These are phyloP conservation scores for Rhopalosiphum nymphaeae DNA, from an alignment of 2,888 invertebrate genomes.

Conservation along the genomic window DNA sequence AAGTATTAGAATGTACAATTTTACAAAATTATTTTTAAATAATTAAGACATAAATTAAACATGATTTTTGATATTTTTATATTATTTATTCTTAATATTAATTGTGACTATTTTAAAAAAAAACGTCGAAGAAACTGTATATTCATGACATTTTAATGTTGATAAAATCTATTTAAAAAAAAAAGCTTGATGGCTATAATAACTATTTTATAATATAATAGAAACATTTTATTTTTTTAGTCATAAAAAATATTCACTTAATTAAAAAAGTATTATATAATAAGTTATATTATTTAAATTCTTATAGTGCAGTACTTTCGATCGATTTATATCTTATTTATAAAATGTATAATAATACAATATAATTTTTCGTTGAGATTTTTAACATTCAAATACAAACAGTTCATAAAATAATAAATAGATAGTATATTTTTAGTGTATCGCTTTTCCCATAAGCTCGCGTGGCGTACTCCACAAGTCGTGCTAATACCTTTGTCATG, in stretches of 20 bases:
- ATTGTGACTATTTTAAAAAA: neutral
- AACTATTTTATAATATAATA: neutral
- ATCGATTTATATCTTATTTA: neutral
- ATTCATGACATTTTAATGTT: neutral
- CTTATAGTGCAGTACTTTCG: neutral
- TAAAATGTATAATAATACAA: no score
- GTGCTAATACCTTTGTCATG: neutral
- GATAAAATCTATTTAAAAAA: neutral
- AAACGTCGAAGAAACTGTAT: neutral
- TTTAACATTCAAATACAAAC: neutral
- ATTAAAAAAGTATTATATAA: neutral
- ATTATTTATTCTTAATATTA: neutral
- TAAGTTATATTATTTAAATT: neutral
- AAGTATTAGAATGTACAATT: neutral
- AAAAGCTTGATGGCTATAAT: neutral
- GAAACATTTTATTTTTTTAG: neutral
- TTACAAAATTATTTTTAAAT: neutral
- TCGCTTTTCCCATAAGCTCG: neutral
- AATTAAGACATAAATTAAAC: neutral
- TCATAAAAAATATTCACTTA: neutral
- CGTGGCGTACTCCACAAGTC: neutral
- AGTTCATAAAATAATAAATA: neutral
- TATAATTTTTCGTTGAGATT: neutral
- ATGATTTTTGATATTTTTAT: neutral
- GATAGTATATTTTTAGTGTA: neutral